Conservation (phyloP, 2,888 invertebrate species). For the Julus scandinavius region DNA sequence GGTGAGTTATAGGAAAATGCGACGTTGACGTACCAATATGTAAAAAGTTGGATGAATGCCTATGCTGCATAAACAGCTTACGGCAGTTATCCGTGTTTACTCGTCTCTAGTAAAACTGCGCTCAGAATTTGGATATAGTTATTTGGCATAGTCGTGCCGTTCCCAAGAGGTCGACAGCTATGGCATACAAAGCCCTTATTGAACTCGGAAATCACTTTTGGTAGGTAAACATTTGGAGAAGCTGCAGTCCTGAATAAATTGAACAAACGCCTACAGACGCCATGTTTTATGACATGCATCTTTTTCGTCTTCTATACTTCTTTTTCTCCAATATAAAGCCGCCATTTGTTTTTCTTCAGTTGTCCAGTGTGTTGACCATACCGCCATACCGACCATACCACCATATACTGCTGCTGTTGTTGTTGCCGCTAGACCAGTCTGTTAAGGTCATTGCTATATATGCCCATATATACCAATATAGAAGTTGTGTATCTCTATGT, state of each 20-base stretch:
- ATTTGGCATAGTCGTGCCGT: constrained; percentile 8
- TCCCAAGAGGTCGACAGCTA: constrained; percentile 7
- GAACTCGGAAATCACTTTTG: constrained; percentile 42
- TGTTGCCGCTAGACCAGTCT: too few species aligned
- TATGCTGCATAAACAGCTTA: constrained; percentile 16
- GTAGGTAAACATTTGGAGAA: constrained; percentile 38
- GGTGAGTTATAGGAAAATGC: constrained; percentile 3
- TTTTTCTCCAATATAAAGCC: neutral
- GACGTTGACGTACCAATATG: constrained; percentile 34
- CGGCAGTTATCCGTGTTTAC: constrained; percentile 35
- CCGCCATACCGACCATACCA: too few species aligned
- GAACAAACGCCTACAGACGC: constrained; percentile 11
- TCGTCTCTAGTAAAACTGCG: constrained; percentile 1
- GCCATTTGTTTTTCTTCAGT: neutral
- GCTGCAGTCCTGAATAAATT: constrained; percentile 23
- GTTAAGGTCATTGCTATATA: too few species aligned
- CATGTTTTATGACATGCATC: neutral
- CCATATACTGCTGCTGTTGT: neutral
- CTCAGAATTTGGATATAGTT: constrained; percentile 42
- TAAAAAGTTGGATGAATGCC: constrained; percentile 35
- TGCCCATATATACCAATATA: too few species aligned
- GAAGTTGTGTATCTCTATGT: too few species aligned
- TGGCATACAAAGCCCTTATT: constrained; percentile 33
- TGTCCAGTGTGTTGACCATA: neutral
- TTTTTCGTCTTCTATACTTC: neutral